Percentiles rank a stretch among this genome's conserved stretches.
Conservation (phyloP, 92 coral and sea anemone genomes). For the Porites lobata region DNA sequence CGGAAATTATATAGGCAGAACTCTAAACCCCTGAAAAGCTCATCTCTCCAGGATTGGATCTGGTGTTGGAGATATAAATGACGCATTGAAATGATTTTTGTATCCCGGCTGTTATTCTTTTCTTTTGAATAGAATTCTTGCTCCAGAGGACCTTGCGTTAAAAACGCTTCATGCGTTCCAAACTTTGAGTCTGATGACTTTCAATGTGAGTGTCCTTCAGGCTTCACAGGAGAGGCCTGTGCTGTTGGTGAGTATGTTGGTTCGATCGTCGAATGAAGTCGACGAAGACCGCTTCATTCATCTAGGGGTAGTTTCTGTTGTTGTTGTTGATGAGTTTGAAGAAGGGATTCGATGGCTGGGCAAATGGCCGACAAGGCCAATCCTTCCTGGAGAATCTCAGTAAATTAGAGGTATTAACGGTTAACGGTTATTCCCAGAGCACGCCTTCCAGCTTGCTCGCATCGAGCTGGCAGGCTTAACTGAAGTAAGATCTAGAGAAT, state of each 20-base stretch:
- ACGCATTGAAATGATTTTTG: too few relatives aligned
- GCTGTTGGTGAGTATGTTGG: constrained; percentile 24
- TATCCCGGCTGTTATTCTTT: background rate
- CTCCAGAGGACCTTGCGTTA: constrained; percentile 39
- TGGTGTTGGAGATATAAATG: too few relatives aligned
- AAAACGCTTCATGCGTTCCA: constrained; percentile 47
- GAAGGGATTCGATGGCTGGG: background rate
- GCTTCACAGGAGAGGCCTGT: constrained; percentile 50
- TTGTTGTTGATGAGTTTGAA: background rate
- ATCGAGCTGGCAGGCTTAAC: too few relatives aligned
- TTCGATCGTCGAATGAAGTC: background rate
- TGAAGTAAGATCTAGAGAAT: too few relatives aligned
- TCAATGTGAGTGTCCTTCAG: constrained; percentile 55
- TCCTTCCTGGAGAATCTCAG: too few relatives aligned
- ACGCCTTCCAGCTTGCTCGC: too few relatives aligned
- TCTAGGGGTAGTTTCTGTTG: background rate
- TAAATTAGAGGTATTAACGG: too few relatives aligned
- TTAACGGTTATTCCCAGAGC: too few relatives aligned
- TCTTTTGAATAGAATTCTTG: constrained; percentile 44
- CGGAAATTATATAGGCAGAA: too few relatives aligned
- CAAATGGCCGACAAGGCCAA: background rate
- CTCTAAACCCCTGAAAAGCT: too few relatives aligned
- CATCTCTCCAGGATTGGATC: too few relatives aligned
- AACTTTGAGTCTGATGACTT: constrained; percentile 10
- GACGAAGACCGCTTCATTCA: background rate